phyloP scores from a whole-genome alignment of 1,140 invertebrate genomes.

The Drosophila nigromelanica region DNA sequence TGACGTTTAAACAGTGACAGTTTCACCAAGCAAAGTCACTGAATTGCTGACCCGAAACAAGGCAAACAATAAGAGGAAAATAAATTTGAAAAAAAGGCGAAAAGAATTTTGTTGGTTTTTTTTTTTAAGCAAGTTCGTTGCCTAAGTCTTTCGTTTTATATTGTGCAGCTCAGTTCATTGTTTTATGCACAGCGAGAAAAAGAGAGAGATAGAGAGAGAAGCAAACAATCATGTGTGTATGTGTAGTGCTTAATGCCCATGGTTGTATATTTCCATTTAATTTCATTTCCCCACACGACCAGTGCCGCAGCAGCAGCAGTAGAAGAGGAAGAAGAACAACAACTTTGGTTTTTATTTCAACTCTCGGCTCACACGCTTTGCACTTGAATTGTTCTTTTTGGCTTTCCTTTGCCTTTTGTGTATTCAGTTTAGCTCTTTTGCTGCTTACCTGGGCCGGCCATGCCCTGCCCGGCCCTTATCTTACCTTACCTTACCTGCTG shows the following conservation, averaged over 20 bases:
- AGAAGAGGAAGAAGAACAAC: constrained; percentile 18
- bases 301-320: background rate
- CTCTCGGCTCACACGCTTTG: constrained; percentile 74
- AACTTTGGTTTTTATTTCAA: constrained; percentile 66
- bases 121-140: constrained; percentile 64
- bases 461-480: background rate
- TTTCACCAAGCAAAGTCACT: constrained; percentile 31
- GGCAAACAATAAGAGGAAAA: constrained; percentile 8
- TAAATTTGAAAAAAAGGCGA: constrained; percentile 12
- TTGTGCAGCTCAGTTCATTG: constrained; percentile 27
- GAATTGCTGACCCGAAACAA: constrained; percentile 35
- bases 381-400: constrained; percentile 70
- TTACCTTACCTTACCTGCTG: constrained; percentile 7
- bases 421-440: constrained; percentile 19
- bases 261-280: constrained; percentile 50
- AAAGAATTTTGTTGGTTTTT: constrained; percentile 27
- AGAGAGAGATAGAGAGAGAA: background rate
- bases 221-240: constrained; percentile 2
- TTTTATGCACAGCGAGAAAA: constrained; percentile 17
- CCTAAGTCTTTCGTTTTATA: constrained; percentile 77
- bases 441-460: constrained; percentile 31
- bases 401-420: constrained; percentile 43
- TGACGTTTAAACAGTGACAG: constrained; percentile 25
- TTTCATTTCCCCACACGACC: constrained; percentile 48
- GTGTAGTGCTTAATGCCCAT: constrained; percentile 44